Evolutionary conservation across 2,888 invertebrate species (phyloP).

Genomic region (Tridacna crocea): DNA sequence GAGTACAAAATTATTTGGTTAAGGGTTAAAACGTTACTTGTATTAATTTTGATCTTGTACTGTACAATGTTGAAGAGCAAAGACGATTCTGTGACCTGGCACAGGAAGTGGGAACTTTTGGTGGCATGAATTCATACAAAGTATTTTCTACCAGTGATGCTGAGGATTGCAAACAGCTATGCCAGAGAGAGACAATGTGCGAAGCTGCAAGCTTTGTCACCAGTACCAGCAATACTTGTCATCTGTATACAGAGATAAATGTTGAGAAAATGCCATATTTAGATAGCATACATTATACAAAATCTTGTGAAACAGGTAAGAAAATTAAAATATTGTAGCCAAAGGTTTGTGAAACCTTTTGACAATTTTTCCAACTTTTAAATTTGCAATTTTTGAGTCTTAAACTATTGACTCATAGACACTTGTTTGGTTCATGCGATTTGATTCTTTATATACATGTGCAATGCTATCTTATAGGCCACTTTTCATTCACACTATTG

Average conservation of each 20-base stretch:
- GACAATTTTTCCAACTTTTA: too few species aligned
- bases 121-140: slow-evolving; percentile 1
- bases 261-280: neutral
- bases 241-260: neutral
- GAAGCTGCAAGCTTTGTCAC: slow-evolving; percentile 1
- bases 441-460: too few species aligned
- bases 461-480: too few species aligned
- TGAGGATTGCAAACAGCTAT: neutral
- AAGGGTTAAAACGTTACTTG: too few species aligned
- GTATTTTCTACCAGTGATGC: neutral
- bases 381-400: too few species aligned
- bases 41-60: too few species aligned
- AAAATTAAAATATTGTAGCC: neutral
- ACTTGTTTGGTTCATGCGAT: too few species aligned
- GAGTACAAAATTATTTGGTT: too few species aligned
- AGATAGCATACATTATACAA: slow-evolving; percentile 3
- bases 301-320: slow-evolving; percentile 24
- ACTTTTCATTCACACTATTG: too few species aligned
- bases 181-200: neutral
- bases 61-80: neutral
- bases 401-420: too few species aligned
- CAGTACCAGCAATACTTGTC: neutral
- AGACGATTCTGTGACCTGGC: neutral
- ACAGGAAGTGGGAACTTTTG: neutral
- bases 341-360: neutral